Evolutionary conservation across 2,888 invertebrate genomes (phyloP), one percentile per base, ranked within the genome.

Genomic region (Apomyelois bistriatella): DNA sequence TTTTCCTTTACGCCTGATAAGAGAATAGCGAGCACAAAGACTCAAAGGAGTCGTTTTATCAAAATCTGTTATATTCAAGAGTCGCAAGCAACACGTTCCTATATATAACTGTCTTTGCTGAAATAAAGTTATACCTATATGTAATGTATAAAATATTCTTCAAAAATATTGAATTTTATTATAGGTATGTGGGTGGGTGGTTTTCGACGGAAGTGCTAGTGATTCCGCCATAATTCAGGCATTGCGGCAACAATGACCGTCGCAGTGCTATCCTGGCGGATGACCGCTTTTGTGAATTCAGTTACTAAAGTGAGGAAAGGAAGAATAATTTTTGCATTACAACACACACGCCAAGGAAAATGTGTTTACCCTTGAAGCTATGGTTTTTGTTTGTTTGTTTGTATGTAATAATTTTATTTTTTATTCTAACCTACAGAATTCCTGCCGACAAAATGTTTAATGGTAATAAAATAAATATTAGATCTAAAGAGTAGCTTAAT

Each of bases 141-240:
- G 42, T 17, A 16, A n/a, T 17, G 4, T 15, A 22, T 10, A 51
- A 48, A 55, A 52, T 52, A 55, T 55, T 53, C 53, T 53, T 52
- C 57, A 38, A 54, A 57, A 58, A 58, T 57, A 60, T 54, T 58
- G 58, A 56, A 56, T 60, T 56, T 58, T 56, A 58, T 55, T 40
- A 59, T 54, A 56, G 55, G 50, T 49, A 30, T 17, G 65, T 56
- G 58, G 67, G 66, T 63, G n/a, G n/a, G n/a, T n/a, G n/a, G 64
- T 65, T 68, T 70, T 69, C 68, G 58, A 58, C 76, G 79, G 78
- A 79, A 76, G 76, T 72, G 69, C 69, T 66, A 68, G 72, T 69
- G 77, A 76, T 73, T 69, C 76, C 72, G 72, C 76, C 66, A 80
- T 81, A 80, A 82, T 72, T 82, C 76, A 79, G 66, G 63, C 70